Percentiles rank a stretch among this genome's conserved stretches.
These are phyloP conservation scores for Cromileptes altivelis DNA, from an alignment of 2,113 vertebrate genomes.

Conservation along the genomic window DNA sequence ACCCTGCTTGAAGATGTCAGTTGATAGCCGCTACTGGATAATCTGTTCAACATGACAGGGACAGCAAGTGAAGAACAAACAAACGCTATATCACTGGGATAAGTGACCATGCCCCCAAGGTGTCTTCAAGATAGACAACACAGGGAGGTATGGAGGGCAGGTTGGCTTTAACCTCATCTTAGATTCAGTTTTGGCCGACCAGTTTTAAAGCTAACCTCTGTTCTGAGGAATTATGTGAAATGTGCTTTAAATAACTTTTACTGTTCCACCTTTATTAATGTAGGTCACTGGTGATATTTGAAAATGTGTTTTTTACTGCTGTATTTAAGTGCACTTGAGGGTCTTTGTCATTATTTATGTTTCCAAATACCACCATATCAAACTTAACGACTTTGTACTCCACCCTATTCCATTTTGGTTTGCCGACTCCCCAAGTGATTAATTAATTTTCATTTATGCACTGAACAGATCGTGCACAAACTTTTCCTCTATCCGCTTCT, in stretches of 20 bases:
- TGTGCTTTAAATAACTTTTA: constrained; percentile 47
- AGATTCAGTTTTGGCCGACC: constrained; percentile 18
- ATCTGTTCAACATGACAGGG: constrained; percentile 62
- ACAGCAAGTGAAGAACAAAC: constrained; percentile 45
- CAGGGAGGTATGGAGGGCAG: constrained; percentile 16
- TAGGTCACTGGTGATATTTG: constrained; percentile 59
- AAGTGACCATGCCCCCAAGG: constrained; percentile 32
- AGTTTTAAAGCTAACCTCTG: constrained; percentile 38
- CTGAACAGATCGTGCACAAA: constrained; percentile 69
- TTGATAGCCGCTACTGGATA: constrained; percentile 56
- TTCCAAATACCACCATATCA: constrained; percentile 71
- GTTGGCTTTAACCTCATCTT: constrained; percentile 39
- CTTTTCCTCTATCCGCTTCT: constrained; percentile 45
- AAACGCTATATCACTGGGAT: constrained; percentile 43
- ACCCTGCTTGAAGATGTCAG: constrained; percentile 52
- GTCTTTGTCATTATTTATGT: constrained; percentile 75
- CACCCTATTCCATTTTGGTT: constrained; percentile 59
- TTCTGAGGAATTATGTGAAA: constrained; percentile 33
- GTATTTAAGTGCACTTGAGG: constrained; percentile 59
- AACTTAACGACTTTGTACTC: constrained; percentile 72
- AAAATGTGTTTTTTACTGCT: constrained; percentile 64
- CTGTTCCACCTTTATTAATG: constrained; percentile 52
- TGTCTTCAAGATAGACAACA: constrained; percentile 37
- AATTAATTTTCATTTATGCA: constrained; percentile 81
- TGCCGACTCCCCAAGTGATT: constrained; percentile 76